Evolutionary conservation across 2,113 vertebrate genomes (phyloP), one percentile per base, ranked within the genome.

Genomic region (Edolisoma coerulescens): DNA sequence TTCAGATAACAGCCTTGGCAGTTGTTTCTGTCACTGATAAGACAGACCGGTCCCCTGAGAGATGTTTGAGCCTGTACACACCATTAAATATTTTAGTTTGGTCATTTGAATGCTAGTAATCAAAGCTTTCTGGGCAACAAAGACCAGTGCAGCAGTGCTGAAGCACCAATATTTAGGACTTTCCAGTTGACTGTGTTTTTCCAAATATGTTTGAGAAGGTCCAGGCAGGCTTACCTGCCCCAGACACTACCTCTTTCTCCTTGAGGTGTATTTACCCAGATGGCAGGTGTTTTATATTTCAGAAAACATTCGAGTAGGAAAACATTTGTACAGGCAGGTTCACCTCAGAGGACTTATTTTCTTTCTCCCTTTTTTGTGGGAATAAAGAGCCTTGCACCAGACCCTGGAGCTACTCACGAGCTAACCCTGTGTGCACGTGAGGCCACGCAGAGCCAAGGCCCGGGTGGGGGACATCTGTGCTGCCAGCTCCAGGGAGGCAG

Each of bases 251-350:
- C 42, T 91, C 95, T 80, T 96, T 90, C 59, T 86, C 71, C 82
- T 91, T 35, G 64, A 95, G 54, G 71, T 81, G 71, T 60, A 70
- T 93, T 90, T 89, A 94, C 71, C 75, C 95, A 96, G 85, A 86
- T 83, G 67, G 91, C 82, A 96, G 85, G 92, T 96, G 91, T n/a
- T 95, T 92, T 77, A 83, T 75, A 77, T 90, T 95, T 78, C 77
- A 67, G 85, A 95, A 94, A 92, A 93, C 90, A 89, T 74, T 93
- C 1, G 3, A 89, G 50, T 81, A 90, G 76, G 26, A 96, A 93
- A 97, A 95, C 91, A 95, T 95, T 96, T 93, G 49, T 61, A 83
- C 80, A 95, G 73, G 88, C 88, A 92, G 68, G 80, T 87, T 86
- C 59, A 93, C 76, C 64, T 93, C 80, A 26, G 49, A 96, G 84